Percentiles rank a stretch among this genome's conserved stretches.
Evolutionary conservation across 2,113 vertebrate species (phyloP).

Genomic region (Phycodurus eques): DNA sequence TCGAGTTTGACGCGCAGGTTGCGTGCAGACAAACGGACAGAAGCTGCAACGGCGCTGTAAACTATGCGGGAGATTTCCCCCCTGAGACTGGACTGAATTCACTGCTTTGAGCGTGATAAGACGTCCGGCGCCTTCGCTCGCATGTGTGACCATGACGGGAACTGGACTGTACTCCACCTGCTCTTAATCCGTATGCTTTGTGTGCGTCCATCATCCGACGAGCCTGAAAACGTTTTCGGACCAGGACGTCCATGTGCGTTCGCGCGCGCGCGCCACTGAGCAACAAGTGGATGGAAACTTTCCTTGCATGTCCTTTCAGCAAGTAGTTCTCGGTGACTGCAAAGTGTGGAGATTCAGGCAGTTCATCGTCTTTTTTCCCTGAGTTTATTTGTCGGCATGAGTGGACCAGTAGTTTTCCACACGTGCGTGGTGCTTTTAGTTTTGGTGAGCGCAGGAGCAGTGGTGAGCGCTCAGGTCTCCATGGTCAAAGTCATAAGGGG

Average conservation of each 20-base stretch:
- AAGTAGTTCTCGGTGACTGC: neutral
- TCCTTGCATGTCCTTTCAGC: neutral
- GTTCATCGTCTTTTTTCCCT: neutral
- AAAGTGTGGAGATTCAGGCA: neutral
- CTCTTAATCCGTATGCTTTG: neutral
- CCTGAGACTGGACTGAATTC: slow-evolving; percentile 27
- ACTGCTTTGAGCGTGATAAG: slow-evolving; percentile 43
- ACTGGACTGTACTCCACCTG: slow-evolving; percentile 45
- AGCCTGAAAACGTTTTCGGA: neutral
- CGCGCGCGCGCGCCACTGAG: neutral
- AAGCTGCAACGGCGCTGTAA: slow-evolving; percentile 10
- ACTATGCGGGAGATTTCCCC: slow-evolving; percentile 51
- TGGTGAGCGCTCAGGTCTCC: slow-evolving; percentile 41
- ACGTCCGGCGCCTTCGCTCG: slow-evolving; percentile 51
- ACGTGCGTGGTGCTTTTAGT: slow-evolving; percentile 47
- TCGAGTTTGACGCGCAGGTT: slow-evolving; percentile 39
- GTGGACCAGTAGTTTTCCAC: slow-evolving; percentile 25
- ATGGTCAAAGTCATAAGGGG: slow-evolving; percentile 51
- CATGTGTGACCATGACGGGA: slow-evolving; percentile 54
- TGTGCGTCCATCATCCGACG: neutral
- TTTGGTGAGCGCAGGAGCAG: slow-evolving; percentile 17
- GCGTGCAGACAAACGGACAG: slow-evolving; percentile 26
- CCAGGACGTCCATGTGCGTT: neutral
- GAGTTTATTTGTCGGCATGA: slow-evolving; percentile 38
- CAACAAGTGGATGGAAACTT: slow-evolving; percentile 28